Evolutionary conservation across 2,888 invertebrate genomes (phyloP).

Genomic region (Sylvicola fuscatus): DNA sequence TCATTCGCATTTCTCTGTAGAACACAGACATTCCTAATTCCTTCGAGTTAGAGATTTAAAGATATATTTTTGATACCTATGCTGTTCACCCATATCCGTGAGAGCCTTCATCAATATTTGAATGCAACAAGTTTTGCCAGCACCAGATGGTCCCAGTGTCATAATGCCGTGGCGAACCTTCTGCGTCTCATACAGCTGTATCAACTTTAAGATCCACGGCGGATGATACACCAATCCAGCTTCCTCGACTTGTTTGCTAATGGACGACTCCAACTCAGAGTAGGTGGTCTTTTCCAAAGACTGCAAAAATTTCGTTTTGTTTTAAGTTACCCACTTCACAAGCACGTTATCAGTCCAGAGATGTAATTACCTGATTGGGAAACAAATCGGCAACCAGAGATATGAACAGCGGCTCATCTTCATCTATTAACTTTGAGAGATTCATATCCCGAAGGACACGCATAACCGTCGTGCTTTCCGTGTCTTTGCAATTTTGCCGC

Average conservation of each 20-base stretch:
- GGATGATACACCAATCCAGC: constrained; percentile 73
- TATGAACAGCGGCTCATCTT: constrained; percentile 94
- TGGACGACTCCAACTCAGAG: constrained; percentile 72
- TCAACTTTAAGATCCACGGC: constrained; percentile 88
- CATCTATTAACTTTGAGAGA: constrained; percentile 88
- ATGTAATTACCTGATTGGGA: constrained; percentile 49
- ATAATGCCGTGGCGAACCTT: constrained; percentile 89
- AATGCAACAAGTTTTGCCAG: constrained; percentile 87
- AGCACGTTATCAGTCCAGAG: neutral
- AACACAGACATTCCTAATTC: constrained; percentile 37
- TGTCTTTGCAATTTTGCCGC: constrained; percentile 74
- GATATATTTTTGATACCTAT: constrained; percentile 36
- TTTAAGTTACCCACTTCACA: neutral
- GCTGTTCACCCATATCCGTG: constrained; percentile 62
- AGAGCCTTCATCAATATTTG: constrained; percentile 79
- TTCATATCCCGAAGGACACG: constrained; percentile 95
- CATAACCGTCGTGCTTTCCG: constrained; percentile 93
- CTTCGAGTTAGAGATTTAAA: constrained; percentile 27
- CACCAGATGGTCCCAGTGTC: constrained; percentile 87
- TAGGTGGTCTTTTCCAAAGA: constrained; percentile 80
- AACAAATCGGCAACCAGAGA: constrained; percentile 89
- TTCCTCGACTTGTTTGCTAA: constrained; percentile 61
- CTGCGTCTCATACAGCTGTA: constrained; percentile 92
- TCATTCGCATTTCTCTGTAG: constrained; percentile 78
- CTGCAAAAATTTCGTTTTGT: constrained; percentile 11